These are phyloP conservation scores for Agrotis segetum DNA, from an alignment of 2,888 invertebrate species.

Conservation along the genomic window DNA sequence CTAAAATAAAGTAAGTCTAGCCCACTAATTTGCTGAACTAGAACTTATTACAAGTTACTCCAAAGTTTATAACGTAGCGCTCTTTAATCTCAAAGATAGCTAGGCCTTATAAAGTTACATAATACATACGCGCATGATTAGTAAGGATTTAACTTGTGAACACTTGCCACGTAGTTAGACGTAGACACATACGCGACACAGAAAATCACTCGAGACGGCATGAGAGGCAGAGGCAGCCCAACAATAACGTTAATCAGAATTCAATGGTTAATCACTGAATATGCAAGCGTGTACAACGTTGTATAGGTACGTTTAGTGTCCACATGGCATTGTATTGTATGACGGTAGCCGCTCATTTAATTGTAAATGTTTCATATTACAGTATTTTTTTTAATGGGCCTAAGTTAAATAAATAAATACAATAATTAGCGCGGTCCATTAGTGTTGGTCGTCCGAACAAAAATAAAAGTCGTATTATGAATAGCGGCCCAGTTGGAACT, in stretches of 20 bases:
- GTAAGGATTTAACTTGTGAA: conserved; percentile 45
- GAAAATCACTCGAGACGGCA: conserved; percentile 49
- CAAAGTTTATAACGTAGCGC: conserved; percentile 30
- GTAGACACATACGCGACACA: conserved; percentile 38
- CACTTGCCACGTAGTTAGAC: conserved; percentile 16
- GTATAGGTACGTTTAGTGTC: conserved; percentile 48
- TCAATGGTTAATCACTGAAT: conserved; percentile 72
- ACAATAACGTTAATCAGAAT: conserved; percentile 68
- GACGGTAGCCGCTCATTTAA: conserved; percentile 78
- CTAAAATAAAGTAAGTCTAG: conserved; percentile 47
- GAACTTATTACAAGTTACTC: conserved; percentile 38
- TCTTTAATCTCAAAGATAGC: conserved; percentile 34
- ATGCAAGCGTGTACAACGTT: conserved; percentile 62
- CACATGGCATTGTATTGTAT: conserved; percentile 60
- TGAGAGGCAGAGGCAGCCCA: conserved; percentile 49
- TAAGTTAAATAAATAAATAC: too few relatives aligned
- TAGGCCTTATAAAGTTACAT: conserved; percentile 31
- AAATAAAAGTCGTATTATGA: conserved; percentile 80
- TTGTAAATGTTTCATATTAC: too few relatives aligned
- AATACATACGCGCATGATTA: conserved; percentile 24
- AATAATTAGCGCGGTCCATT: conserved; percentile 78
- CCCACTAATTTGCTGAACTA: conserved; percentile 35
- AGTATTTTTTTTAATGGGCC: too few relatives aligned
- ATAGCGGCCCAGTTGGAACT: conserved; percentile 69
- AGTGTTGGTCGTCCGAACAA: conserved; percentile 73